These are phyloP conservation scores for Penaeus indicus DNA, from an alignment of 1,140 invertebrate genomes.

Conservation along the genomic window DNA sequence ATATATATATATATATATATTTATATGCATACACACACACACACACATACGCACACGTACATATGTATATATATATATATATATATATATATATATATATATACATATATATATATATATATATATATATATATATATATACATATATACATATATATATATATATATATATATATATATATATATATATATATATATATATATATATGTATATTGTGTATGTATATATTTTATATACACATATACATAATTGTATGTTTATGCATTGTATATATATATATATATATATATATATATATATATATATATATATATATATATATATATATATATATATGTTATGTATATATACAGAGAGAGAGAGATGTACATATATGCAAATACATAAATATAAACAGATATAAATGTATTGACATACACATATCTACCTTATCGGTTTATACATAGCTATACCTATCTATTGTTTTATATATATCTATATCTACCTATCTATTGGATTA, in stretches of 20 bases:
- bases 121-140: too few relatives aligned
- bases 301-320: slow-evolving; percentile 15
- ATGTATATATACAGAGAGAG: neutral
- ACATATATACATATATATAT: too few relatives aligned
- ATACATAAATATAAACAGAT: neutral
- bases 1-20: too few relatives aligned
- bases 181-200: too few relatives aligned
- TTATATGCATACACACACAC: too few relatives aligned
- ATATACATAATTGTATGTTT: neutral
- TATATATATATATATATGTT: neutral
- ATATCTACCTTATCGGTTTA: neutral
- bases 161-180: too few relatives aligned
- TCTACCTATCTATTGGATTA: neutral
- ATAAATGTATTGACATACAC: neutral
- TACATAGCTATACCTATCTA: neutral
- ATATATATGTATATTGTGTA: slow-evolving; percentile 9
- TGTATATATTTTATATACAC: slow-evolving; percentile 17
- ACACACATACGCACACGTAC: too few relatives aligned
- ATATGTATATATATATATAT: too few relatives aligned
- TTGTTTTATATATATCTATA: neutral
- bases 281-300: slow-evolving; percentile 29
- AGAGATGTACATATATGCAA: slow-evolving; percentile 4
- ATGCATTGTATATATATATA: slow-evolving; percentile 24
- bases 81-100: too few relatives aligned
- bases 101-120: too few relatives aligned